Base-by-base conservation (phyloP, 1,140 invertebrate species). In the Atopsyche davidsoni region DNA sequence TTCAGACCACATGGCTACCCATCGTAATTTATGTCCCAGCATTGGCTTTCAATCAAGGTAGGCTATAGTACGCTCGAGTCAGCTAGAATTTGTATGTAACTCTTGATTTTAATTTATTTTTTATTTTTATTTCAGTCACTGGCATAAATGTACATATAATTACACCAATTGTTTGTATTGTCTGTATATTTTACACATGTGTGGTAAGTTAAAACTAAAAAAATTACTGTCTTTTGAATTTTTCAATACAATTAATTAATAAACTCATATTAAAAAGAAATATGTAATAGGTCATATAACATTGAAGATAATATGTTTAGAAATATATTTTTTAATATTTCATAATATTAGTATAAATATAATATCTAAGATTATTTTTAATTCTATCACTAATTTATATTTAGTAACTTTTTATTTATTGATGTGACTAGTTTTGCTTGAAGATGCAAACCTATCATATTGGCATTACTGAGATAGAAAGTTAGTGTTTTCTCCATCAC, bases 1-100 rank as follows among this genome's bases (percentile, higher is more conserved):
- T 74, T 49, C 67, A 93, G 88, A 72, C 86, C 38, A 75, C 90
- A 40, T 94, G 91, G 77, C 84, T 94, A 69, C 88, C 90, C 2
- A 83, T 95, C 52, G 89, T 93, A 1, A 85, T 94, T 36, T 94
- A 90, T 66, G 89, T 92, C 1, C 92, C 92, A 46, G 89, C 90
- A 1, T 73, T 94, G 63, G 89, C 91, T 7, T 83, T 95, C 58
- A 88, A 88, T 71, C 86, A 90, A 81, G 86, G 86, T 86, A 75
- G 55, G 47, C 46, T 50, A 22, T 36, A 17, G n/a, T n/a, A n/a
- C n/a, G n/a, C n/a, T n/a, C n/a, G n/a, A n/a, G 14, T 16, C 14
- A 42, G 28, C 7, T 52, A 45, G 32, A 13, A 38, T 35, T 3
- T 11, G 11, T 21, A 38, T 31, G 11, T 35, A 38, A 46, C n/a